phyloP scores from a whole-genome alignment of 2,113 vertebrate genomes.

The Indicator maculatus region DNA sequence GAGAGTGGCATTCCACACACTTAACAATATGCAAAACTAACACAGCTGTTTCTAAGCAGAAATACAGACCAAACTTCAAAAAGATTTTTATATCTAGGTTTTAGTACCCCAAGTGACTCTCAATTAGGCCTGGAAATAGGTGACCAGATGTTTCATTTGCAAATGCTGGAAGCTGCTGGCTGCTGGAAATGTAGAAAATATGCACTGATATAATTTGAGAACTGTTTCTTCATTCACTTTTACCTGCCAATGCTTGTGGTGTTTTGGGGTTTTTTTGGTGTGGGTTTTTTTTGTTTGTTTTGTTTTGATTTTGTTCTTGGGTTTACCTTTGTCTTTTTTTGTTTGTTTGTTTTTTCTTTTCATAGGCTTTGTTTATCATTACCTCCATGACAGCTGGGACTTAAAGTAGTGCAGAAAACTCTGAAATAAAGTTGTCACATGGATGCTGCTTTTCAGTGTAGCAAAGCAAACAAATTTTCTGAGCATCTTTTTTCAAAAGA shows the following conservation, averaged over 20 bases:
- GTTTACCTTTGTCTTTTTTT: too few species aligned
- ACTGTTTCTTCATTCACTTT: not conserved
- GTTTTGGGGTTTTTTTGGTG: too few species aligned
- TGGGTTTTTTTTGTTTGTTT: too few species aligned
- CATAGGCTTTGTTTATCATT: not conserved
- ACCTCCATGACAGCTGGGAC: not conserved
- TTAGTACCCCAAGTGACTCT: not conserved
- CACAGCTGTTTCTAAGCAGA: not conserved
- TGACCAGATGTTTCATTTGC: conserved; percentile 29
- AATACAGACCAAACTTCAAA: not conserved
- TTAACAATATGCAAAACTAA: not conserved
- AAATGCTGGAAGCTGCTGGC: not conserved
- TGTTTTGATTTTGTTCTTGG: too few species aligned
- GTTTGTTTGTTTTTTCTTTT: not conserved
- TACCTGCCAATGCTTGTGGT: not conserved
- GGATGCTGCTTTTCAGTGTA: not conserved
- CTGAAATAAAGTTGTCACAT: not conserved
- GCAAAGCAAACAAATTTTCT: not conserved
- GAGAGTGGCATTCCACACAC: not conserved
- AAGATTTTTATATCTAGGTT: not conserved
- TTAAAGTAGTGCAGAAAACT: not conserved
- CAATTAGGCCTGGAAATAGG: conserved; percentile 18
- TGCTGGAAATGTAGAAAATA: not conserved
- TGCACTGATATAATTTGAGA: not conserved
- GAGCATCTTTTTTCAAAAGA: not conserved